Conservation (phyloP, 2,797 vertebrate genomes). For the Cryptoprocta ferox region DNA sequence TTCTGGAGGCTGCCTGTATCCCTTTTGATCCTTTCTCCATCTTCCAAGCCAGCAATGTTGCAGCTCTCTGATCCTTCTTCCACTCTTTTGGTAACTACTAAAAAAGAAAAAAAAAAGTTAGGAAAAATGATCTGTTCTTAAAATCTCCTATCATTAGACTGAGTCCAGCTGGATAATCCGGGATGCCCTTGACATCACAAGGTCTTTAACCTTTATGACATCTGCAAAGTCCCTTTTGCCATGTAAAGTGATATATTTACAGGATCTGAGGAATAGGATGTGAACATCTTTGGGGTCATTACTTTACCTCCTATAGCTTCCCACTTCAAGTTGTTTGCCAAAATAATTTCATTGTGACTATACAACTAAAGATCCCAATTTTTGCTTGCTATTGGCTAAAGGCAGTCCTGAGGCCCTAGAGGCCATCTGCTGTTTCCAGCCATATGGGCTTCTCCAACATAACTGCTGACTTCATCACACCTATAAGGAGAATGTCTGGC, state of each 20-base stretch:
- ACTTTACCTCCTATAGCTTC: background rate
- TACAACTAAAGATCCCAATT: background rate
- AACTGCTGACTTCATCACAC: background rate
- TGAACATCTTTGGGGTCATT: background rate
- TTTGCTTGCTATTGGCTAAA: background rate
- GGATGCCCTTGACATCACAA: background rate
- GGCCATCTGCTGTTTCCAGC: background rate
- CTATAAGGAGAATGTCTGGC: background rate
- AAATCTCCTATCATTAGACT: background rate
- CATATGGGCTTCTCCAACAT: background rate
- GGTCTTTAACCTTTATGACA: background rate
- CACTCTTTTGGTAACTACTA: background rate
- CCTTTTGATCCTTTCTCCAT: background rate
- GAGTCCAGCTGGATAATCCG: background rate
- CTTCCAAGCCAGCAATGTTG: background rate
- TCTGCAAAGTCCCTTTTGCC: background rate
- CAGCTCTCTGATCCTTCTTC: background rate
- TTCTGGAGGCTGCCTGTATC: background rate
- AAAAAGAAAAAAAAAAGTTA: slow-evolving; percentile 47
- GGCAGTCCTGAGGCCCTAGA: background rate
- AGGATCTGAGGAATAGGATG: background rate
- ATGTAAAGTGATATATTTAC: background rate
- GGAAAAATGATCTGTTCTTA: slow-evolving; percentile 22
- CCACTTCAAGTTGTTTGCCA: background rate
- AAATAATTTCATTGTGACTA: background rate